phyloP scores from a whole-genome alignment of 2,113 vertebrate species.

The Gasterosteus aculeatus region DNA sequence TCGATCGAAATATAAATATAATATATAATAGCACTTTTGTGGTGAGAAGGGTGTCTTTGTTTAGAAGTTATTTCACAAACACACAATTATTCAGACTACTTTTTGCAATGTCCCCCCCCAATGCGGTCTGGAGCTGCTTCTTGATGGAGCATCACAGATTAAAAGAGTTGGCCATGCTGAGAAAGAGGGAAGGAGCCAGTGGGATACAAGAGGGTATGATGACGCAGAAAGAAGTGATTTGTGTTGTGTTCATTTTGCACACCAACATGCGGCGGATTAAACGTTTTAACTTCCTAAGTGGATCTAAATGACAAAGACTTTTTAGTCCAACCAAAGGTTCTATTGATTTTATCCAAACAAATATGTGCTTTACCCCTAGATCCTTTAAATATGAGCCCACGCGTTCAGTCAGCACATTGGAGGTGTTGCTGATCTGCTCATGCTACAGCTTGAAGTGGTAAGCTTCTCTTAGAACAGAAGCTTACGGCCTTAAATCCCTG shows the following conservation, averaged over 20 bases:
- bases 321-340: neutral
- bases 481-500: conserved; percentile 78
- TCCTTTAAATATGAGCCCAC: conserved; percentile 17
- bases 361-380: conserved; percentile 1
- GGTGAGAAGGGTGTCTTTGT: neutral
- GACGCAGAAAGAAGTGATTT: neutral
- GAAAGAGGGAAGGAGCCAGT: neutral
- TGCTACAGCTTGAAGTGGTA: conserved; percentile 68
- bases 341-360: neutral
- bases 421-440: conserved; percentile 52
- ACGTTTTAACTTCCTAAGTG: neutral
- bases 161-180: neutral
- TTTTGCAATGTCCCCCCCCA: conserved; percentile 30
- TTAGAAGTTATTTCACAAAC: neutral
- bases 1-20: neutral
- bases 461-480: conserved; percentile 69
- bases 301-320: neutral
- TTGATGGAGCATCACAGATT: conserved; percentile 43
- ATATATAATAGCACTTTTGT: neutral
- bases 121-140: conserved; percentile 20
- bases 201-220: neutral
- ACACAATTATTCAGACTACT: conserved; percentile 16
- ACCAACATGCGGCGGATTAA: neutral
- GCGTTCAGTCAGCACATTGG: conserved; percentile 26
- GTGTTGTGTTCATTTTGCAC: neutral